Percentiles rank a stretch among this genome's conserved stretches.
phyloP scores from a whole-genome alignment of 2,797 vertebrate genomes.

The Uromys caudimaculatus region DNA sequence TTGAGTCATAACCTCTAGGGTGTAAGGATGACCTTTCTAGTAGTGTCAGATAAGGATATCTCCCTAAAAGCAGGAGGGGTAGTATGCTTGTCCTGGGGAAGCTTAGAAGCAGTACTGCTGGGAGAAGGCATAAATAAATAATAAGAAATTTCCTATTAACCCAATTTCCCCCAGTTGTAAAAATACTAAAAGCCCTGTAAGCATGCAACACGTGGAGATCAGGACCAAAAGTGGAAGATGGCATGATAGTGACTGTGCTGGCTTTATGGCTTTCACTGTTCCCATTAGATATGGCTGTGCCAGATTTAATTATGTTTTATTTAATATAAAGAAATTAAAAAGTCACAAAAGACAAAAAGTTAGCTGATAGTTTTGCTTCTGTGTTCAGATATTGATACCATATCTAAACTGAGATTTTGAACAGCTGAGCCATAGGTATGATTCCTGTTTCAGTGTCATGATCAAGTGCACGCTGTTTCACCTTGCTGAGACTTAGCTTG shows the following conservation, averaged over 20 bases:
- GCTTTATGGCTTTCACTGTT: not conserved
- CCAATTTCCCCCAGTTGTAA: not conserved
- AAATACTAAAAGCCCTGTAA: not conserved
- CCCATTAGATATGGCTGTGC: not conserved
- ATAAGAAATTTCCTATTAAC: not conserved
- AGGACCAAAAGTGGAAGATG: not conserved
- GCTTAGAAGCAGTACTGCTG: not conserved
- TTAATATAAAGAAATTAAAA: not conserved
- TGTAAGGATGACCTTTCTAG: not conserved
- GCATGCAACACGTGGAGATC: not conserved
- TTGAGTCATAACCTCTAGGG: not conserved
- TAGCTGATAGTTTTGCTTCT: conserved; percentile 47
- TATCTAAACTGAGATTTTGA: conserved; percentile 58
- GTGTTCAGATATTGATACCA: not conserved
- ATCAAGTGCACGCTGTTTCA: conserved; percentile 35
- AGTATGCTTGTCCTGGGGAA: not conserved
- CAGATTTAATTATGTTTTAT: not conserved
- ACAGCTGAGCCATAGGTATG: not conserved
- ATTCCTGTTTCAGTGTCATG: not conserved
- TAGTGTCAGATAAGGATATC: not conserved
- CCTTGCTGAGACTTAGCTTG: conserved; percentile 15
- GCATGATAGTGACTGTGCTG: not conserved
- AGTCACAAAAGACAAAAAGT: not conserved
- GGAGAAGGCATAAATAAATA: not conserved
- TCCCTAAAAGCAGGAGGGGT: not conserved